Conservation (phyloP, 2,888 invertebrate genomes). For the Lasioglossum zephyrum region DNA sequence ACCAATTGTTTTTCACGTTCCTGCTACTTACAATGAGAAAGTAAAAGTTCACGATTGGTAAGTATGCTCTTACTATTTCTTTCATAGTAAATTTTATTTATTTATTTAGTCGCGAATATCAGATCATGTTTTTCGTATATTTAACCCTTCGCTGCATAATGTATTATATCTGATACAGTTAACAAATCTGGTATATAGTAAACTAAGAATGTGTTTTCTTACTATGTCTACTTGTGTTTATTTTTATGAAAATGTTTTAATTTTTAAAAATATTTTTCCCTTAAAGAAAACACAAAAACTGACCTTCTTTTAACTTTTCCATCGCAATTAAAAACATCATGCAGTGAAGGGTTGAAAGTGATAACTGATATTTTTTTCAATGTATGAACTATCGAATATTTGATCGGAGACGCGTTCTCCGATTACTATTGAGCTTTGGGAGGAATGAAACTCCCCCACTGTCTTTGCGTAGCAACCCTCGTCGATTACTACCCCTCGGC, state of each 20-base stretch:
- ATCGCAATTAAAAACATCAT: no score
- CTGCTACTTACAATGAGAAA: conserved; percentile 69
- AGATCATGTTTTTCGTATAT: background rate
- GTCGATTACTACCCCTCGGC: background rate
- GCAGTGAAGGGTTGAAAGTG: background rate
- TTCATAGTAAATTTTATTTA: background rate
- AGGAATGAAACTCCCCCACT: background rate
- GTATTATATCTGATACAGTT: no score
- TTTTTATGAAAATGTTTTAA: no score
- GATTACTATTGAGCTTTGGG: background rate
- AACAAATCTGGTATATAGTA: no score
- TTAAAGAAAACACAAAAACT: no score
- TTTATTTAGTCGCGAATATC: background rate
- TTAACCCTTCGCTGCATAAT: background rate
- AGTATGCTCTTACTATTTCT: background rate
- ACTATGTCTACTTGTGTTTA: no score
- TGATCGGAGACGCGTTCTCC: background rate
- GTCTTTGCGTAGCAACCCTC: conserved; percentile 37
- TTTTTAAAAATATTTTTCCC: no score
- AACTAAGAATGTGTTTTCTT: no score
- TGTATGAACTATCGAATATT: background rate
- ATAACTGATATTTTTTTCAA: background rate
- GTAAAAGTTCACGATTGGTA: conserved; percentile 77
- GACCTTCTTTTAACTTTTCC: no score
- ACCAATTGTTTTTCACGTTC: conserved; percentile 56